phyloP scores from a whole-genome alignment of 1,140 invertebrate species.

The Megathymus violae region DNA sequence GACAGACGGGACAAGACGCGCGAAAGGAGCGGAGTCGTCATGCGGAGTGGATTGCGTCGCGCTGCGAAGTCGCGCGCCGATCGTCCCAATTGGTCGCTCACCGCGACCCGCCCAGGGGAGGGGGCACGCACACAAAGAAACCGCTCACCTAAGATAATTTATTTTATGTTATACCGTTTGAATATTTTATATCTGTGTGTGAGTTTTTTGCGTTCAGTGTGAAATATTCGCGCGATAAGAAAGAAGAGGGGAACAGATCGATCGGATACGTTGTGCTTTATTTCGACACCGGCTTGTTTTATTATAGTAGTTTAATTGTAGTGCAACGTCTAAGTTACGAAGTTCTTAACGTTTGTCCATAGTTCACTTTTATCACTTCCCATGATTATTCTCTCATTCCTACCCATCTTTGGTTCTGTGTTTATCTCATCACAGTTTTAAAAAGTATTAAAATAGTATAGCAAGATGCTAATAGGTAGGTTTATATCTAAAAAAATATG shows the following conservation, averaged over 20 bases:
- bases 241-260: constrained; percentile 82
- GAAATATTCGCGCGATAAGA: constrained; percentile 83
- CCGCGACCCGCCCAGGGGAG: constrained; percentile 70
- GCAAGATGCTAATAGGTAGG: too few relatives aligned
- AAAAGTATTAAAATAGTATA: too few relatives aligned
- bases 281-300: constrained; percentile 58
- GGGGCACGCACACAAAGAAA: constrained; percentile 69
- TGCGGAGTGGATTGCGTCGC: constrained; percentile 59
- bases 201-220: constrained; percentile 83
- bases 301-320: constrained; percentile 62
- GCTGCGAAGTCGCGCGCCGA: constrained; percentile 62
- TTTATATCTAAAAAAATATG: too few relatives aligned
- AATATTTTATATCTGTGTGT: constrained; percentile 84
- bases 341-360: constrained; percentile 34
- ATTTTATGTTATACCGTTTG: constrained; percentile 83
- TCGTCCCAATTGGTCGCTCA: constrained; percentile 67
- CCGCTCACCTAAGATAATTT: constrained; percentile 81
- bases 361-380: constrained; percentile 34
- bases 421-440: constrained; percentile 16
- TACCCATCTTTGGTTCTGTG: background rate
- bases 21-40: constrained; percentile 38
- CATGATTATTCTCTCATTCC: constrained; percentile 24
- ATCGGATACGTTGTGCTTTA: constrained; percentile 79
- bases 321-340: constrained; percentile 38
- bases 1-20: constrained; percentile 33